Evolutionary conservation across 92 coral and sea anemone genomes (phyloP), one percentile per base, ranked within the genome.

Genomic region (Blastomussa wellsi): DNA sequence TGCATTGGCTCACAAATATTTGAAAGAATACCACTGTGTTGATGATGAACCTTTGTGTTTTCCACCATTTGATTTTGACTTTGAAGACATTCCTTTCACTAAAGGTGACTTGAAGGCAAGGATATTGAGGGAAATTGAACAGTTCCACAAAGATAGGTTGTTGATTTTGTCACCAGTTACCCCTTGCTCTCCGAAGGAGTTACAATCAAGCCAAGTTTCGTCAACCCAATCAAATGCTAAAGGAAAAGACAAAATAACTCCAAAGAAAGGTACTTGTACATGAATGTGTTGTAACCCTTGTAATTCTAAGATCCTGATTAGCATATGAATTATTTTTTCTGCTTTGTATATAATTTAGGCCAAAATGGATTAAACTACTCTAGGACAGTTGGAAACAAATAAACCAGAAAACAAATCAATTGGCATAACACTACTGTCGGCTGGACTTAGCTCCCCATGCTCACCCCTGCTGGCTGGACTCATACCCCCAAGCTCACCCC

Each of bases 1-100:
- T 1, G 98, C 99, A 10, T 39, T 96, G 66, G 89, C 88, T 52
- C 99, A 96, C 74, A 87, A 73, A 14, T 96, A 90, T 72, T 71
- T 96, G 47, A 89, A 86, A 73, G 92, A 94, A 49, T 96, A 96
- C 81, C 99, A 96, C 79, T 93, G 92, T 55, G 76, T 94, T 29
- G 99, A 96, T 42, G 99, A 96, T 70, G 99, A 96, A 68, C 99
- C 99, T 1, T 65, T 91, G 20, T 96, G 99, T 36, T 91, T 89
- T 51, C 92, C 93, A 28, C 91, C 98, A 7, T 92, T 96, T 84
- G 96, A 94, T 76, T 96, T 96, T 90, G 93, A 87, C 79, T 96
- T 96, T 91, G 99, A 96, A 57, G 83, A 89, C 85, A 81, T 91
- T 48, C 89, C 91, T 13, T 83, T 94, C 84, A 92, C 94, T 29